Evolutionary conservation across 2,113 vertebrate species (phyloP).

Genomic region (Scalopus aquaticus): DNA sequence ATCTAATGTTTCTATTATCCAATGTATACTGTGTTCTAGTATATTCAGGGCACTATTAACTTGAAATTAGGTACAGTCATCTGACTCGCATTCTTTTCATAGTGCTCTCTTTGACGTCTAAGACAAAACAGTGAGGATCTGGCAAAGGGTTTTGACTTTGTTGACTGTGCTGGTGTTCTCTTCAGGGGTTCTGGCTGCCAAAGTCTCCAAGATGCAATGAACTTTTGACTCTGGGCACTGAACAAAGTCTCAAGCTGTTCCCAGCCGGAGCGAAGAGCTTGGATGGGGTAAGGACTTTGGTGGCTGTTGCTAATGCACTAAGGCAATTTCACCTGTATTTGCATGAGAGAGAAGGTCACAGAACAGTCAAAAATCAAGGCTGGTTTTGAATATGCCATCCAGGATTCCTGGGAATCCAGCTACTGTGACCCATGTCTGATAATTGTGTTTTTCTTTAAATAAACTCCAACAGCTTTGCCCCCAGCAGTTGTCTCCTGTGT

Average conservation of each 20-base stretch:
- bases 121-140: constrained; percentile 45
- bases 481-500: neutral
- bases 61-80: neutral
- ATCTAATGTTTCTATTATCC: neutral
- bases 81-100: neutral
- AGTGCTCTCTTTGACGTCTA: neutral
- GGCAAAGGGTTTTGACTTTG: constrained; percentile 5
- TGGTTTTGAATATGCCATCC: constrained; percentile 67
- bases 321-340: constrained; percentile 78
- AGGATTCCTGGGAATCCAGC: constrained; percentile 61
- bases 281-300: constrained; percentile 60
- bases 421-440: constrained; percentile 45
- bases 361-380: constrained; percentile 70
- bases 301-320: constrained; percentile 73
- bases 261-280: constrained; percentile 50
- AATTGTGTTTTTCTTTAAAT: constrained; percentile 54
- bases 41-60: neutral
- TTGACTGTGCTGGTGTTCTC: neutral
- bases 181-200: neutral
- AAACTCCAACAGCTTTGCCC: neutral
- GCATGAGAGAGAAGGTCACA: constrained; percentile 69
- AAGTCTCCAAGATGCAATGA: constrained; percentile 43
- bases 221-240: constrained; percentile 80
- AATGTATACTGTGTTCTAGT: neutral
- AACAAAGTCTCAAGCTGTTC: constrained; percentile 57